Base-by-base conservation (phyloP, 2,797 vertebrate species). In the Epinephelus awoara region DNA sequence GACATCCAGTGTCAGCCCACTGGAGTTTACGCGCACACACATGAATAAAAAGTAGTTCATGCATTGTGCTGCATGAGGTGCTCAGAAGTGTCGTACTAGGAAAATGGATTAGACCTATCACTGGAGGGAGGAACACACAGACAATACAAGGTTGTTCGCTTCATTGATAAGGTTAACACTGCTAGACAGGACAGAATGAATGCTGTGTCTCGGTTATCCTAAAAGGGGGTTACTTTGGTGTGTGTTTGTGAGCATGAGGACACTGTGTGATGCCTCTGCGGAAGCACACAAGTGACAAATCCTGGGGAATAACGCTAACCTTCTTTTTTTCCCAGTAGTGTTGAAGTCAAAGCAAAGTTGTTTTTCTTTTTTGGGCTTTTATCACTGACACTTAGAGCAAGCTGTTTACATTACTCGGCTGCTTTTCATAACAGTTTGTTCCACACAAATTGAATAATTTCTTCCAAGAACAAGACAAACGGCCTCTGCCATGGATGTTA, bases 111-210 rank as follows among this genome's bases (percentile, higher is more conserved):
- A 17, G 46, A 47, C 46, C 15, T 47, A 49, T 49, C 47, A 49
- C 15, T 21, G 52, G 25, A 19, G 21, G 57, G 46, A 5, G 25
- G 5, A 5, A 51, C 46, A 65, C 49, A 12, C 21, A 55, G 49
- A 23, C 34, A 55, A 6, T 18, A 7, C 13, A 27, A 55, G 25
- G 49, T 44, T 40, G 38, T 72, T 38, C 9, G 23, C 38, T 25
- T 62, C 19, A 23, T 18, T 67, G 72, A 77, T 80, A 46, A 66
- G 40, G 59, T 62, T n/a, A 54, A 34, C 34, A 2, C 56, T 34
- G 29, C 40, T 50, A 0, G 19, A 46, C 27, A 23, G 29, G 46
- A 78, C 23, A n/a, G 15, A 42, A 7, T 19, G 5, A 57, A 49
- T 15, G 1, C 29, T 23, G 13, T 80, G n/a, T 59, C 64, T 25